Percentiles rank a stretch among this genome's conserved stretches.
Conservation (phyloP, 2,113 vertebrate species). For the Bucco capensis region DNA sequence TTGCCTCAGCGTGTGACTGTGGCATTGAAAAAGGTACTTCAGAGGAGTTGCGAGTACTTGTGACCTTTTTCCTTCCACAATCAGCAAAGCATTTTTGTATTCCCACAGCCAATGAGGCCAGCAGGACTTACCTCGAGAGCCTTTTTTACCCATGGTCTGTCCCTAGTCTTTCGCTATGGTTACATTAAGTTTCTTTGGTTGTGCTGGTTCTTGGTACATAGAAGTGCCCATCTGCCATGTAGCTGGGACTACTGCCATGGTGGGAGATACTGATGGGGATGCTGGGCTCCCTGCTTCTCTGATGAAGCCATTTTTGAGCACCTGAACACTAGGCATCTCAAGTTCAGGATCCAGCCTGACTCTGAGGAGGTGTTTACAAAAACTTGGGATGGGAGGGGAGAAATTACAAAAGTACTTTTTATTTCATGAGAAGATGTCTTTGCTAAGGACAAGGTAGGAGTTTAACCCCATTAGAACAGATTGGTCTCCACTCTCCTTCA, state of each 20-base stretch:
- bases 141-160: background rate
- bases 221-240: background rate
- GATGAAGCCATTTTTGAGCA: background rate
- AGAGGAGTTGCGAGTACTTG: background rate
- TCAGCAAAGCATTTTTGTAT: background rate
- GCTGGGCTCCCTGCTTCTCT: background rate
- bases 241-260: background rate
- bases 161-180: background rate
- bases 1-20: background rate
- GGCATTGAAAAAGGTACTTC: background rate
- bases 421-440: background rate
- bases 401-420: background rate
- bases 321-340: background rate
- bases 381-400: background rate
- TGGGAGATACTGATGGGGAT: background rate
- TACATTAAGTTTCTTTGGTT: background rate
- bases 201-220: background rate
- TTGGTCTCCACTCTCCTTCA: background rate
- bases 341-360: background rate
- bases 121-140: background rate
- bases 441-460: background rate
- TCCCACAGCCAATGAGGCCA: background rate
- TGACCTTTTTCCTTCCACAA: background rate
- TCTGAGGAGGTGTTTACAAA: background rate
- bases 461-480: background rate